These are phyloP conservation scores for Montipora cactus DNA, from an alignment of 64 coral and sea anemone species.

Conservation along the genomic window DNA sequence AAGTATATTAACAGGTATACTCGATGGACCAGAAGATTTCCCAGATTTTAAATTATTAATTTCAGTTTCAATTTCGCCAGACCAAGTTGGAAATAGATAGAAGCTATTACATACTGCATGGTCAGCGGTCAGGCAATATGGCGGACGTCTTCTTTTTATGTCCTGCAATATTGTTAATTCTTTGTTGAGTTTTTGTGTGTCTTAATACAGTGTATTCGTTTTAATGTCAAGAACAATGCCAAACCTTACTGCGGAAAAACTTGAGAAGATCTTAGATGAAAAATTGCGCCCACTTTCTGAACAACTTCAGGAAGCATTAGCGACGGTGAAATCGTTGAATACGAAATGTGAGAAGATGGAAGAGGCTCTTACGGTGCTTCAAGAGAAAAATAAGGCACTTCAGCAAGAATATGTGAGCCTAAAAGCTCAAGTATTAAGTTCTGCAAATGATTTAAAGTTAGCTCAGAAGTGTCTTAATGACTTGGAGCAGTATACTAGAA, in stretches of 20 bases:
- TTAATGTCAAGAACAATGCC: neutral
- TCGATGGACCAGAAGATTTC: no score
- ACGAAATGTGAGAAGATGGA: neutral
- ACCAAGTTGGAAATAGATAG: no score
- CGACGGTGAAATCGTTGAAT: neutral
- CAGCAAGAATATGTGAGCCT: neutral
- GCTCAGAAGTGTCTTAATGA: no score
- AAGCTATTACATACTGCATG: no score
- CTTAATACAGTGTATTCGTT: no score
- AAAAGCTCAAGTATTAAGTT: neutral
- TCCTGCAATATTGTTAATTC: no score
- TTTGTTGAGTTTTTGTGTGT: no score
- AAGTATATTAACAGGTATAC: no score
- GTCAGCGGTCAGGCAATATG: neutral
- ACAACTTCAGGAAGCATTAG: neutral
- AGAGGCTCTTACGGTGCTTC: neutral
- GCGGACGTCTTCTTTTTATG: neutral
- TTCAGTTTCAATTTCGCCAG: no score
- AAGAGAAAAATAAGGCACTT: neutral
- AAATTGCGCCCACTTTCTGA: neutral
- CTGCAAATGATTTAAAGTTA: no score
- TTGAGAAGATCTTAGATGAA: constrained; percentile 4
- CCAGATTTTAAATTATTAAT: no score
- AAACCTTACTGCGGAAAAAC: neutral
- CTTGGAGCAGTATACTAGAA: no score